Conservation (phyloP, 2,113 vertebrate species). For the Cyprinus carpio region DNA sequence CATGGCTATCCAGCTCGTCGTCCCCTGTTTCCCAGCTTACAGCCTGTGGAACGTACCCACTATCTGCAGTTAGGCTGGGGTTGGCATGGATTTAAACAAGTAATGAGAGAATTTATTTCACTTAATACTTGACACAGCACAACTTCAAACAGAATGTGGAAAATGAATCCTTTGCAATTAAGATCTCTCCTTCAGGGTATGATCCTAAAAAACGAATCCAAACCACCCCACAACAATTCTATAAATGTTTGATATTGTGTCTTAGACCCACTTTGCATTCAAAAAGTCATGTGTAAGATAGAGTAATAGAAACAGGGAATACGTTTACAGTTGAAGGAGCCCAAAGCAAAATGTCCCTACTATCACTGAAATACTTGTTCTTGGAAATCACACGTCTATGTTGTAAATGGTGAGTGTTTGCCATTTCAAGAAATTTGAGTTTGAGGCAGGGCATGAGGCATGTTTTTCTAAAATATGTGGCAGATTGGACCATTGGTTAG, state of each 20-base stretch:
- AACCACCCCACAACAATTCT: not conserved
- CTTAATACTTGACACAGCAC: not conserved
- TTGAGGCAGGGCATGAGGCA: too few relatives aligned
- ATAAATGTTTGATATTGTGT: conserved; percentile 25
- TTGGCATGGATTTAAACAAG: conserved; percentile 15
- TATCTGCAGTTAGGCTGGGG: not conserved
- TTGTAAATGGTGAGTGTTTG: too few relatives aligned
- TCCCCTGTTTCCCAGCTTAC: not conserved
- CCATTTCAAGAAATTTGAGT: too few relatives aligned
- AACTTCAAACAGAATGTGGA: conserved; percentile 47
- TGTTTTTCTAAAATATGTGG: too few relatives aligned
- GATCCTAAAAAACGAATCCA: not conserved
- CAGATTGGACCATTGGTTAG: too few relatives aligned
- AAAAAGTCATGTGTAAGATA: not conserved
- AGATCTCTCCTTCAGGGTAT: conserved; percentile 1
- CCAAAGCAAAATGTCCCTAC: not conserved
- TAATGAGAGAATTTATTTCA: conserved; percentile 14
- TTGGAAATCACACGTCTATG: too few relatives aligned
- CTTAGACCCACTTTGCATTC: too few relatives aligned
- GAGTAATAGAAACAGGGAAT: not conserved
- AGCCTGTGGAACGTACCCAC: not conserved
- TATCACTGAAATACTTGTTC: too few relatives aligned
- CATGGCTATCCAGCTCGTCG: not conserved
- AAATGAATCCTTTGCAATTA: conserved; percentile 36
- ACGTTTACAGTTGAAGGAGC: not conserved